Evolutionary conservation across 2,888 invertebrate species (phyloP).

Genomic region (Apamea anceps): DNA sequence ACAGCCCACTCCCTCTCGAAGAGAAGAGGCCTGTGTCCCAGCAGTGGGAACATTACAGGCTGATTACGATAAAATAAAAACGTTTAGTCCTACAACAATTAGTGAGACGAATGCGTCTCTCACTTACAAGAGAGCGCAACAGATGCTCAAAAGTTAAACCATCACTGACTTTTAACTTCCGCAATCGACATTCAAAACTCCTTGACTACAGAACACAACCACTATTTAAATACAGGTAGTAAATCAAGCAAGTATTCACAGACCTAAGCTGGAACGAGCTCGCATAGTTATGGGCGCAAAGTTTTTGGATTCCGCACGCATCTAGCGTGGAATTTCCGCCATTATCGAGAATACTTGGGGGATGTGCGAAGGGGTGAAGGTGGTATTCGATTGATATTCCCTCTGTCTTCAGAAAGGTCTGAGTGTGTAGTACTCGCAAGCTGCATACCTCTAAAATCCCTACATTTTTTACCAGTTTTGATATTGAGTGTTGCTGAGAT

Average conservation of each 20-base stretch:
- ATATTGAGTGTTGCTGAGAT: no score
- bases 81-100: no score
- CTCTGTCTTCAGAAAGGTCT: background rate
- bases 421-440: background rate
- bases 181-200: background rate
- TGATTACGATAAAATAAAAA: no score
- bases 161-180: background rate
- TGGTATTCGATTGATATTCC: constrained; percentile 34
- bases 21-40: no score
- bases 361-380: constrained; percentile 40
- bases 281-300: constrained; percentile 56
- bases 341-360: constrained; percentile 57
- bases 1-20: no score
- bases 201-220: background rate
- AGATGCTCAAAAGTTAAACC: background rate
- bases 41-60: no score
- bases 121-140: background rate
- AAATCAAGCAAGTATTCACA: constrained; percentile 43
- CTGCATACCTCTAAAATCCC: no score
- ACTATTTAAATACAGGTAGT: constrained; percentile 37
- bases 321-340: constrained; percentile 60
- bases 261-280: constrained; percentile 25
- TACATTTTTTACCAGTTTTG: no score
- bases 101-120: background rate
- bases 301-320: constrained; percentile 66